These are phyloP conservation scores for Ophiothrix spiculata DNA, from an alignment of 35 echinoderm and acorn worm genomes.

Conservation along the genomic window DNA sequence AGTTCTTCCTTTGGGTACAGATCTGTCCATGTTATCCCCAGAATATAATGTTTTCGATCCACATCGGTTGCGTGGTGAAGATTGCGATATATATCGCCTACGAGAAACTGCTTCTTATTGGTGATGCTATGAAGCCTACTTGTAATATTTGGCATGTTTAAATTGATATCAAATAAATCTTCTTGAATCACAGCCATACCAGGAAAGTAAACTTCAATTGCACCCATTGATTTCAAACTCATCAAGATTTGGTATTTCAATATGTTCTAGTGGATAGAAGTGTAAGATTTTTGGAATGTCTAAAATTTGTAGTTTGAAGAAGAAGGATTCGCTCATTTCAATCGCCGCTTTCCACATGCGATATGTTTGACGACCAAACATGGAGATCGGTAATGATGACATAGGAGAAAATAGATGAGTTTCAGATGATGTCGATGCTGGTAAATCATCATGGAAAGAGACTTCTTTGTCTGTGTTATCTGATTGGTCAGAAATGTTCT, in stretches of 20 bases:
- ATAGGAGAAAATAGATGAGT: constrained; percentile 14
- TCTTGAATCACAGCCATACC: constrained; percentile 55
- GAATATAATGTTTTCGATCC: constrained; percentile 47
- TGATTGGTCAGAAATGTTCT: too few relatives aligned
- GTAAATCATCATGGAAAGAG: too few relatives aligned
- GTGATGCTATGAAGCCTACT: constrained; percentile 59
- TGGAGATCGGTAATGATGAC: constrained; percentile 23
- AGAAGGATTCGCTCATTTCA: constrained; percentile 33
- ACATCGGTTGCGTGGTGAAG: constrained; percentile 41
- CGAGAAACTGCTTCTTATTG: constrained; percentile 66
- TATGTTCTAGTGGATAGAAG: constrained; percentile 70
- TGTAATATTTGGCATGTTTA: constrained; percentile 12
- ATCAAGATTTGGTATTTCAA: constrained; percentile 18
- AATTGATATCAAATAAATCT: constrained; percentile 24
- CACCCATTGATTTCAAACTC: constrained; percentile 1
- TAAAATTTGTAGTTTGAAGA: constrained; percentile 24
- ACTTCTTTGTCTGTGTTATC: too few relatives aligned
- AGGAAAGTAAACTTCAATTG: constrained; percentile 46
- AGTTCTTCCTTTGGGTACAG: constrained; percentile 81
- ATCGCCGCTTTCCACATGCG: constrained; percentile 79
- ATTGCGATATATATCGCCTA: constrained; percentile 69
- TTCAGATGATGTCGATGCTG: too few relatives aligned
- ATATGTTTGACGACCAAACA: constrained; percentile 77
- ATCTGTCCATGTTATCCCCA: constrained; percentile 88
- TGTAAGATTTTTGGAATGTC: constrained; percentile 51